Percentiles rank a stretch among this genome's conserved stretches.
Evolutionary conservation across 2,888 invertebrate species (phyloP).

Genomic region (Agrilus biguttatus): DNA sequence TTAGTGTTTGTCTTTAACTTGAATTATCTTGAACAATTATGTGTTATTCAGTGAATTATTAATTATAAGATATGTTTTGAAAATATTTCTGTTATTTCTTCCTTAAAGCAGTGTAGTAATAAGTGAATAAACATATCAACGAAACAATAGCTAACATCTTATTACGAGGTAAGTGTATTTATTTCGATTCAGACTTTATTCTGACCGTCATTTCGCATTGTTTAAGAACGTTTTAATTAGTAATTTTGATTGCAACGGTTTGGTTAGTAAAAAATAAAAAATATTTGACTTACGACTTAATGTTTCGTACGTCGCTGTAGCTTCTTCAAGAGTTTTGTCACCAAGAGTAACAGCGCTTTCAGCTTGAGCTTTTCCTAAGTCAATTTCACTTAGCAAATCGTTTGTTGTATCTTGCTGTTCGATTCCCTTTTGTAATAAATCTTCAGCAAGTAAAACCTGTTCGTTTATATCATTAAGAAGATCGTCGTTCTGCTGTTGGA

Average conservation of each 20-base stretch:
- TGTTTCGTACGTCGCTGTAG: constrained; percentile 63
- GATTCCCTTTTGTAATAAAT: constrained; percentile 47
- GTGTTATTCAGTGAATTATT: too few relatives aligned
- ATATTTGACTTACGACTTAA: constrained; percentile 39
- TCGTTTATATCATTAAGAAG: constrained; percentile 48
- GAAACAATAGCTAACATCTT: too few relatives aligned
- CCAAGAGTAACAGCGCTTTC: constrained; percentile 73
- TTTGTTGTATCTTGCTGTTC: constrained; percentile 66
- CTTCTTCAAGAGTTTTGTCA: constrained; percentile 66
- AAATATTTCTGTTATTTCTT: too few relatives aligned
- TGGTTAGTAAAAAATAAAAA: too few relatives aligned
- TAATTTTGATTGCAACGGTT: too few relatives aligned
- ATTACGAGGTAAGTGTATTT: not conserved
- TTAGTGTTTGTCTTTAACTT: too few relatives aligned
- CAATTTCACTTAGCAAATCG: constrained; percentile 64
- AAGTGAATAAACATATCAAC: too few relatives aligned
- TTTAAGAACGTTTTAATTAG: too few relatives aligned
- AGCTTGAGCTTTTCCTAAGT: constrained; percentile 61
- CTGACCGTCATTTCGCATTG: too few relatives aligned
- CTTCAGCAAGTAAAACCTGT: constrained; percentile 48
- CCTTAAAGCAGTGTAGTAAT: too few relatives aligned
- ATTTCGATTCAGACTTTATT: not conserved
- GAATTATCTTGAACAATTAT: too few relatives aligned
- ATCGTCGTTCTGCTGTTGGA: constrained; percentile 40
- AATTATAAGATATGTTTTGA: too few relatives aligned